phyloP scores from a whole-genome alignment of 2,113 vertebrate species.

The Ranitomeya variabilis region DNA sequence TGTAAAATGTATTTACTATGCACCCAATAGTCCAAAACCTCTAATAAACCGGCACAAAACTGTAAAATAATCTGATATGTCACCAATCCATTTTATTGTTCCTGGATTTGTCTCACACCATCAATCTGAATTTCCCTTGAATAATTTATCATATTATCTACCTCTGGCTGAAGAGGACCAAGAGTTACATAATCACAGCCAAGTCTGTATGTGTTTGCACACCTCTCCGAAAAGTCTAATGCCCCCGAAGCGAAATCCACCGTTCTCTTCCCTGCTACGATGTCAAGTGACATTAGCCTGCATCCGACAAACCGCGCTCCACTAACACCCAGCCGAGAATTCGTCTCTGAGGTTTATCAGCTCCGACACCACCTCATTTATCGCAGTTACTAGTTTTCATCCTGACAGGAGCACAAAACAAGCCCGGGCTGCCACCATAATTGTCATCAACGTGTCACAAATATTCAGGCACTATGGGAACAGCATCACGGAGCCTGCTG shows the following conservation, averaged over 20 bases:
- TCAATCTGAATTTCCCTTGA: background rate
- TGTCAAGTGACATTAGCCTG: constrained; percentile 35
- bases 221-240: background rate
- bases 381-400: constrained; percentile 2
- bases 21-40: no score
- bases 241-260: background rate
- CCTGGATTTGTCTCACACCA: background rate
- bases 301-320: background rate
- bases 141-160: background rate
- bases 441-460: background rate
- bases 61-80: no score
- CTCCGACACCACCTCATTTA: constrained; percentile 36
- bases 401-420: background rate
- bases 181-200: background rate
- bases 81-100: no score
- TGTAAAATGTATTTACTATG: no score
- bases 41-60: no score
- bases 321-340: background rate
- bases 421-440: background rate
- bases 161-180: background rate
- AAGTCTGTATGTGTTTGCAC: background rate
- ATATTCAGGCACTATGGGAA: background rate
- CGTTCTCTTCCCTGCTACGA: background rate
- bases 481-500: background rate
- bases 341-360: background rate